These are phyloP conservation scores for Centruroides vittatus DNA, from an alignment of 1,140 invertebrate species.

Conservation along the genomic window DNA sequence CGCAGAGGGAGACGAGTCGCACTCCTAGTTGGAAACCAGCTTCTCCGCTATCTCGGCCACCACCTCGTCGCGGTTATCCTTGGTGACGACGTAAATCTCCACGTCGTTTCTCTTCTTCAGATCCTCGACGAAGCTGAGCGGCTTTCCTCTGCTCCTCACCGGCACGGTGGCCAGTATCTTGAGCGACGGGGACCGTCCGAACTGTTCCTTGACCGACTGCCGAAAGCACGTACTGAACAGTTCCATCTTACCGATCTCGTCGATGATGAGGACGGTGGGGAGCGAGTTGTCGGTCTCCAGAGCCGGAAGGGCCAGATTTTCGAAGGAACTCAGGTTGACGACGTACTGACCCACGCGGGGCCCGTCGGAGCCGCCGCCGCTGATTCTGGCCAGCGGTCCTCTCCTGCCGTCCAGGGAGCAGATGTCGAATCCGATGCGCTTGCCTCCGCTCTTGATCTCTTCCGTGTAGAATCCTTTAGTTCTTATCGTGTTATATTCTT, in stretches of 20 bases:
- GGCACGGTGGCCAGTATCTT: constrained; percentile 41
- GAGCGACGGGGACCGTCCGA: constrained; percentile 20
- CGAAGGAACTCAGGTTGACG: constrained; percentile 41
- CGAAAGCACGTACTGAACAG: constrained; percentile 41
- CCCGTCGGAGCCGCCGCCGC: constrained; percentile 16
- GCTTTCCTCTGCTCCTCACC: constrained; percentile 26
- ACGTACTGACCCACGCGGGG: constrained; percentile 40
- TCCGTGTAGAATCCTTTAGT: constrained; percentile 45
- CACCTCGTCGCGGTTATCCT: too few relatives aligned
- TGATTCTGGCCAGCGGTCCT: constrained; percentile 33
- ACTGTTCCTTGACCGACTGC: constrained; percentile 25
- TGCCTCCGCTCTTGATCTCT: constrained; percentile 35
- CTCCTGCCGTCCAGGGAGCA: constrained; percentile 33
- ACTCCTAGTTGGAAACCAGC: too few relatives aligned
- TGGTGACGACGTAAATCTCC: neutral
- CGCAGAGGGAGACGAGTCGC: too few relatives aligned
- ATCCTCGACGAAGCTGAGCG: constrained; percentile 31
- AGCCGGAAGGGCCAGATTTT: constrained; percentile 35
- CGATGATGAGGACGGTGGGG: constrained; percentile 32
- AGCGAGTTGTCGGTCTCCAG: constrained; percentile 17
- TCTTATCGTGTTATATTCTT: constrained; percentile 14
- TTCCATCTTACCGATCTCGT: constrained; percentile 56
- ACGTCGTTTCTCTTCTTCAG: constrained; percentile 22
- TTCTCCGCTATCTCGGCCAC: too few relatives aligned
- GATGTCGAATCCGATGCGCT: constrained; percentile 43